Conservation (phyloP, 2,113 vertebrate species). For the Corythaixoides concolor region DNA sequence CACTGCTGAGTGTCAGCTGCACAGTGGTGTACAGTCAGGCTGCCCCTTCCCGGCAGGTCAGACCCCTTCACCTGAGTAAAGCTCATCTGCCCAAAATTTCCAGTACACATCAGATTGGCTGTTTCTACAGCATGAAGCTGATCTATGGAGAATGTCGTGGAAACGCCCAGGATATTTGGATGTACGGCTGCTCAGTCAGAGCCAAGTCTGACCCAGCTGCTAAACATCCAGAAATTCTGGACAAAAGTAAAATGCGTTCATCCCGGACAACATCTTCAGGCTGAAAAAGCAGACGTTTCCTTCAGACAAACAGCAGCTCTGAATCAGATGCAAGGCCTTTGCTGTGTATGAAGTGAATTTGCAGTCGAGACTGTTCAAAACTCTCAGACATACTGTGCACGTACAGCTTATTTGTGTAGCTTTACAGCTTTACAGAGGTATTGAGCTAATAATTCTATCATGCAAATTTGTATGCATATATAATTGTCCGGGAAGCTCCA, state of each 20-base stretch:
- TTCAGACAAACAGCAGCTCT: not conserved
- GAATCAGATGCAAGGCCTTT: not conserved
- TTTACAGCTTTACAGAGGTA: not conserved
- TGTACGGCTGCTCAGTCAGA: not conserved
- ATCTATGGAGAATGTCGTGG: fast-evolving
- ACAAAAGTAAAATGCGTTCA: not conserved
- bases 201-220: not conserved
- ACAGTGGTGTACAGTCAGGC: not conserved
- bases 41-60: not conserved
- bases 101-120: not conserved
- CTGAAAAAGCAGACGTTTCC: not conserved
- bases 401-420: not conserved
- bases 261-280: fast-evolving
- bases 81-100: not conserved
- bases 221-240: not conserved
- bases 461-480: not conserved
- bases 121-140: not conserved
- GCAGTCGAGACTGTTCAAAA: not conserved
- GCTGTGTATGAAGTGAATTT: not conserved
- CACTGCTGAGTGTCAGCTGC: not conserved
- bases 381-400: not conserved
- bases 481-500: not conserved
- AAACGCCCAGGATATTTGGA: not conserved
- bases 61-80: fast-evolving
- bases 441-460: not conserved